phyloP scores from a whole-genome alignment of 1,140 invertebrate species.

The Panagrolaimus sp. region DNA sequence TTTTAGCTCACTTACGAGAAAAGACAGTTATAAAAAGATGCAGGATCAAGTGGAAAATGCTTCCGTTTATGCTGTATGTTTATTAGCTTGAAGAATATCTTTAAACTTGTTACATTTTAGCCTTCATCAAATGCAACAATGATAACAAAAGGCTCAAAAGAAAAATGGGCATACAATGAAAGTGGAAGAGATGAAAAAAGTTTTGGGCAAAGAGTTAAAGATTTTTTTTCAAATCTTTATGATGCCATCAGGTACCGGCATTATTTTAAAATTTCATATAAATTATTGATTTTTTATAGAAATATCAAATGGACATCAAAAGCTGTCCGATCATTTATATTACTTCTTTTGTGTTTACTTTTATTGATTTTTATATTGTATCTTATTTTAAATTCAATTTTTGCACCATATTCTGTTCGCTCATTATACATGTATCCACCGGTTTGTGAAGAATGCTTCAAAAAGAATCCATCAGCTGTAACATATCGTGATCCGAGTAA shows the following conservation, averaged over 20 bases:
- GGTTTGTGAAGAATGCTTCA: constrained; percentile 55
- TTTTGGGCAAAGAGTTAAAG: not conserved
- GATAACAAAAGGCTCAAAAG: constrained; percentile 27
- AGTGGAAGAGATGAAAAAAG: not conserved
- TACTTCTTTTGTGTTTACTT: constrained; percentile 34
- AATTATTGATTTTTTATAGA: constrained; percentile 28
- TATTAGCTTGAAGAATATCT: not conserved
- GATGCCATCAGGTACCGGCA: not conserved
- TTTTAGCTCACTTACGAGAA: constrained; percentile 53
- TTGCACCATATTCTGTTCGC: constrained; percentile 30
- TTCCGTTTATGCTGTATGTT: constrained; percentile 52
- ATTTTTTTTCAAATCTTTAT: not conserved
- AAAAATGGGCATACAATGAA: constrained; percentile 19
- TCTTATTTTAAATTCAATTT: constrained; percentile 42
- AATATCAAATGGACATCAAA: constrained; percentile 47
- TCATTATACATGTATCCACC: constrained; percentile 51
- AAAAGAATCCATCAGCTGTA: constrained; percentile 43
- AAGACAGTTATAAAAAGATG: constrained; percentile 56
- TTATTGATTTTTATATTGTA: constrained; percentile 45
- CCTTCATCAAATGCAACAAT: constrained; percentile 39
- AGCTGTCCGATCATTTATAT: constrained; percentile 41
- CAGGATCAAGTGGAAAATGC: constrained; percentile 47
- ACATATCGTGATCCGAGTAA: constrained; percentile 42
- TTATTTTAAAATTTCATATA: not conserved
- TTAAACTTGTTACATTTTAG: constrained; percentile 18